Percentiles rank a stretch among this genome's conserved stretches.
Evolutionary conservation across 1,140 invertebrate species (phyloP).

Genomic region (Hypothenemus hampei): DNA sequence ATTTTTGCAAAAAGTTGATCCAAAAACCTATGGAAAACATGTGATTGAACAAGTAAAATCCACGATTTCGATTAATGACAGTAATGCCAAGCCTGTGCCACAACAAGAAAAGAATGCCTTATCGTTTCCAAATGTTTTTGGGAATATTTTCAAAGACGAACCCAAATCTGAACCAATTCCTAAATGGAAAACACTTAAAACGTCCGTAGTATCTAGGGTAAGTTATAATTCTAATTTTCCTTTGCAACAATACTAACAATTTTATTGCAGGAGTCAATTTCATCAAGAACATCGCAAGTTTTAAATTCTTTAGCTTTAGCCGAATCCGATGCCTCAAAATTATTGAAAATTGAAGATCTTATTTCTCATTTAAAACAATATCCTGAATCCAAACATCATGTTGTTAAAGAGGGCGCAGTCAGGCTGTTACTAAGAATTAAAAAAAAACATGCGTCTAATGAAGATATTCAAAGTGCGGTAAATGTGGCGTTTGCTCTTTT

Average conservation of each 20-base stretch:
- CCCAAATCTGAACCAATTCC: slow-evolving; percentile 27
- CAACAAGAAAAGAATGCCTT: slow-evolving; percentile 2
- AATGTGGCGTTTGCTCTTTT: slow-evolving; percentile 67
- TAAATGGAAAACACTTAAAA: slow-evolving; percentile 38
- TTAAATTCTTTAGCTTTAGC: slow-evolving; percentile 59
- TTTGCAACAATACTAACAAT: background rate
- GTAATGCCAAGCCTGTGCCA: too few relatives aligned
- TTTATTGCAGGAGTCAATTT: slow-evolving; percentile 52
- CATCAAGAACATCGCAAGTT: slow-evolving; percentile 62
- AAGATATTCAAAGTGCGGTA: slow-evolving; percentile 46
- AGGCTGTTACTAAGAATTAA: slow-evolving; percentile 54
- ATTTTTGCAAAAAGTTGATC: slow-evolving; percentile 48
- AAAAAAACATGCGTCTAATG: slow-evolving; percentile 43
- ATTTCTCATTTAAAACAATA: slow-evolving; percentile 65
- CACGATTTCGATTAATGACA: slow-evolving; percentile 3
- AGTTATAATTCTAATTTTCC: background rate
- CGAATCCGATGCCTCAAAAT: slow-evolving; percentile 53
- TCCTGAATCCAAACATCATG: slow-evolving; percentile 64
- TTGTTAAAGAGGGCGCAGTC: slow-evolving; percentile 65
- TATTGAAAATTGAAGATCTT: slow-evolving; percentile 46
- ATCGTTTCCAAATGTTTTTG: slow-evolving; percentile 27
- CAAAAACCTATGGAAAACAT: slow-evolving; percentile 40
- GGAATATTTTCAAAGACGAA: slow-evolving; percentile 18
- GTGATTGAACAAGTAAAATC: slow-evolving; percentile 34
- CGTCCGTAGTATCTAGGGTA: slow-evolving; percentile 31